A percentile compares a stretch with the other conserved stretches of the same genome.
phyloP scores from a whole-genome alignment of 2,888 invertebrate species.

The Neocrepidodera transversa region DNA sequence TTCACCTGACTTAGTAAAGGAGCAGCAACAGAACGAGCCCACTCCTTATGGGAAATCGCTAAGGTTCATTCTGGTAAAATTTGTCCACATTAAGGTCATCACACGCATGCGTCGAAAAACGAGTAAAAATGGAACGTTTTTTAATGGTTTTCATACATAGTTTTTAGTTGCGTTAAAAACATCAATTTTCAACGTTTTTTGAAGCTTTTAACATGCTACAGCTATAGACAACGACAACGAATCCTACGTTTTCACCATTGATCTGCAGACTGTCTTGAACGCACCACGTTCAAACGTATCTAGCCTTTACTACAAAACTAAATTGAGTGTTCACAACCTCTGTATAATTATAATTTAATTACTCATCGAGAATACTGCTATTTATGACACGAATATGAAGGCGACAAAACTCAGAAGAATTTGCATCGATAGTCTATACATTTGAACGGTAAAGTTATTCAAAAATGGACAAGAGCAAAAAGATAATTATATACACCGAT shows the following conservation, averaged over 20 bases:
- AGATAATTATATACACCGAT: conserved; percentile 13
- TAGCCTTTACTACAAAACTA: conserved; percentile 6
- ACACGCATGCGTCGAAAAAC: too few relatives aligned
- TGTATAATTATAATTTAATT: conserved; percentile 13
- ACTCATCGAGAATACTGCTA: conserved; percentile 14
- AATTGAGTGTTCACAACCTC: conserved; percentile 14
- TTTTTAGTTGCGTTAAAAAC: too few relatives aligned
- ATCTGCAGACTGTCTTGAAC: conserved; percentile 26
- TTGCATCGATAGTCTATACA: conserved; percentile 12
- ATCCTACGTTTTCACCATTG: conserved; percentile 30
- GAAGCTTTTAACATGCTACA: too few relatives aligned
- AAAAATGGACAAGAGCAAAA: not conserved
- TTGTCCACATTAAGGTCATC: too few relatives aligned
- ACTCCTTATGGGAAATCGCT: too few relatives aligned
- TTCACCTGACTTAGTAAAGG: too few relatives aligned
- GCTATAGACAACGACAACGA: conserved; percentile 30
- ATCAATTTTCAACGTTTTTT: too few relatives aligned
- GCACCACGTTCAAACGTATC: conserved; percentile 12
- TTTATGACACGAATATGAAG: conserved; percentile 20
- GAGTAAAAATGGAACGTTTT: too few relatives aligned
- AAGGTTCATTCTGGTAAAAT: too few relatives aligned
- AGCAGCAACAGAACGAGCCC: too few relatives aligned
- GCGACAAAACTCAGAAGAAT: conserved; percentile 20
- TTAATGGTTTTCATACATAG: too few relatives aligned
- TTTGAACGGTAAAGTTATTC: too few relatives aligned